Conservation (phyloP, 2,797 vertebrate species). For the Huso huso region DNA sequence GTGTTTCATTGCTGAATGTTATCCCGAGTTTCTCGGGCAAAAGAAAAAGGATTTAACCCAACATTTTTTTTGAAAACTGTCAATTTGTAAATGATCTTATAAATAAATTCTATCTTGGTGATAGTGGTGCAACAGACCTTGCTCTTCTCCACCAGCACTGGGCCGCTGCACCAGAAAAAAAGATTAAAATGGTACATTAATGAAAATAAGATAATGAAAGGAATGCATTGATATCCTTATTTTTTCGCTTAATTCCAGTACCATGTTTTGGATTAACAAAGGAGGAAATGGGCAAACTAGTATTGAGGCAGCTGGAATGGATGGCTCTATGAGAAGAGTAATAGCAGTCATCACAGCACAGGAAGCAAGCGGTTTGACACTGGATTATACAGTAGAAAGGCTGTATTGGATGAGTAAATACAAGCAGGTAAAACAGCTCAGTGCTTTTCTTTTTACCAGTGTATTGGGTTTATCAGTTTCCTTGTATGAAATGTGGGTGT, state of each 20-base stretch:
- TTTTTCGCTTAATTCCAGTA: constrained; percentile 39
- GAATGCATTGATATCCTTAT: neutral
- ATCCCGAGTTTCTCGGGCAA: too few relatives aligned
- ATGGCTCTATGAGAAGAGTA: constrained; percentile 61
- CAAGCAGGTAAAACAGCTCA: constrained; percentile 58
- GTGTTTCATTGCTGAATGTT: too few relatives aligned
- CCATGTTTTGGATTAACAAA: constrained; percentile 76
- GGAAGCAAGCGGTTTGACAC: constrained; percentile 59
- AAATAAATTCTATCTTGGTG: neutral
- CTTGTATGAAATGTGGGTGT: too few relatives aligned
- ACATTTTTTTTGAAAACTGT: constrained; percentile 16
- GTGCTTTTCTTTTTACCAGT: too few relatives aligned
- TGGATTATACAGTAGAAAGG: constrained; percentile 63
- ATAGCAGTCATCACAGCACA: constrained; percentile 64
- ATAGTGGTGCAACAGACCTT: too few relatives aligned
- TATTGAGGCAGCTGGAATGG: constrained; percentile 76
- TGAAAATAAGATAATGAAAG: too few relatives aligned
- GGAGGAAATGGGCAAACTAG: constrained; percentile 50
- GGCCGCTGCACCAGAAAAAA: too few relatives aligned
- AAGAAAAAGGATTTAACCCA: constrained; percentile 11
- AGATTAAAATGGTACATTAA: too few relatives aligned
- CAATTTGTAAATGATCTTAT: neutral
- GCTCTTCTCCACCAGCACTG: too few relatives aligned
- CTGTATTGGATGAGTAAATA: constrained; percentile 82
- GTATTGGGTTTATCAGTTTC: too few relatives aligned